Conservation (phyloP, 2,797 vertebrate species). For the Mus spretus region DNA sequence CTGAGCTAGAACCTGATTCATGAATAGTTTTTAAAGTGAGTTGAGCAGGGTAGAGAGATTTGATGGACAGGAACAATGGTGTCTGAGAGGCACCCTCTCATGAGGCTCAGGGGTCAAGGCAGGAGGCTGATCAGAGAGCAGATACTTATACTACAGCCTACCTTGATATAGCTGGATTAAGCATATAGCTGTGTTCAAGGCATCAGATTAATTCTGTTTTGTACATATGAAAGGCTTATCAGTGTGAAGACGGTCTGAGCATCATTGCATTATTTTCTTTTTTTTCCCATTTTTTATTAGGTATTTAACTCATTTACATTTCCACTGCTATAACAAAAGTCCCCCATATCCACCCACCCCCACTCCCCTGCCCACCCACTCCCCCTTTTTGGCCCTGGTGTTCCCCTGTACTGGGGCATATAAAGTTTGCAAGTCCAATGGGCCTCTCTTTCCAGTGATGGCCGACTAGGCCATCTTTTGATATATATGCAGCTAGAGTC, state of each 20-base stretch:
- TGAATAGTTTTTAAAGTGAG: background rate
- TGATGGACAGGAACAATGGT: background rate
- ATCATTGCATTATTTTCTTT: background rate
- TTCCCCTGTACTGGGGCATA: too few relatives aligned
- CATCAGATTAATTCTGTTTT: background rate
- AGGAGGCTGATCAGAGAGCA: background rate
- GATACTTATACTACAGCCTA: background rate
- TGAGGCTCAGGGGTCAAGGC: background rate
- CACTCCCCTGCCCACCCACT: too few relatives aligned
- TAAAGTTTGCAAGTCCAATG: too few relatives aligned
- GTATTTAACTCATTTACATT: too few relatives aligned
- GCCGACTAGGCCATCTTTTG: too few relatives aligned
- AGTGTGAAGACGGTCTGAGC: background rate
- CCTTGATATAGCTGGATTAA: too few relatives aligned
- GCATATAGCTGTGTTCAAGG: background rate
- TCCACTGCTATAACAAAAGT: too few relatives aligned
- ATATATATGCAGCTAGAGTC: too few relatives aligned
- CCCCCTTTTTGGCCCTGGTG: too few relatives aligned
- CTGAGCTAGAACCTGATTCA: constrained; percentile 45
- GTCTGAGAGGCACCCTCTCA: background rate
- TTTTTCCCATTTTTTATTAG: too few relatives aligned
- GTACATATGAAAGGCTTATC: background rate
- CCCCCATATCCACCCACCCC: too few relatives aligned
- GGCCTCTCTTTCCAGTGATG: too few relatives aligned
- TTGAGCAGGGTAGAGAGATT: background rate